phyloP scores from a whole-genome alignment of 2,797 vertebrate genomes.

The Cichlasoma orientale region DNA sequence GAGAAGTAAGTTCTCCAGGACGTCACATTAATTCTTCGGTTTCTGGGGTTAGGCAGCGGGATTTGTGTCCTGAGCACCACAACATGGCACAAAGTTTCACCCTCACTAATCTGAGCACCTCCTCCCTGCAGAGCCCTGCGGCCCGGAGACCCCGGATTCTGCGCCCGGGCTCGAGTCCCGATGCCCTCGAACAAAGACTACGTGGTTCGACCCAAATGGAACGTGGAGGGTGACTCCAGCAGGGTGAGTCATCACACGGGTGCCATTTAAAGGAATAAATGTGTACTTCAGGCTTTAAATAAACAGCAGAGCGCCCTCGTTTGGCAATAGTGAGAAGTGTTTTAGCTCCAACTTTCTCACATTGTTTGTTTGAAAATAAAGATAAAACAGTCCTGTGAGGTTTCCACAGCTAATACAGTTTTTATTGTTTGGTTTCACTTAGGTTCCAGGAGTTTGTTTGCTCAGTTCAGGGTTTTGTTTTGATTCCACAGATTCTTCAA shows the following conservation, averaged over 20 bases:
- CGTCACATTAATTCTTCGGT: neutral
- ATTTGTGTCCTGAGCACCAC: neutral
- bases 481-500: too few species aligned
- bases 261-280: too few species aligned
- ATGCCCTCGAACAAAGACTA: slow-evolving; percentile 99
- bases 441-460: neutral
- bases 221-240: slow-evolving; percentile 91
- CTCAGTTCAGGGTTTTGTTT: too few species aligned
- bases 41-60: neutral
- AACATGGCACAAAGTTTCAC: too few species aligned
- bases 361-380: neutral
- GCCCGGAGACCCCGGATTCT: slow-evolving; percentile 96
- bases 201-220: slow-evolving; percentile 97
- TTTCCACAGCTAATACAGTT: neutral
- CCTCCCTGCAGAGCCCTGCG: slow-evolving; percentile 85
- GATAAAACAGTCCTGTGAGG: neutral
- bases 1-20: slow-evolving; percentile 86
- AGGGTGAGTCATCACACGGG: slow-evolving; percentile 81
- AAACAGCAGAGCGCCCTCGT: neutral
- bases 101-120: fast-evolving
- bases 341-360: too few species aligned
- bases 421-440: neutral
- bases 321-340: neutral
- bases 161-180: slow-evolving; percentile 92
- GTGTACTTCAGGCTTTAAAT: neutral